Evolutionary conservation across 2,888 invertebrate species (phyloP), one percentile per base, ranked within the genome.

Genomic region (Hofmannophila pseudospretella): DNA sequence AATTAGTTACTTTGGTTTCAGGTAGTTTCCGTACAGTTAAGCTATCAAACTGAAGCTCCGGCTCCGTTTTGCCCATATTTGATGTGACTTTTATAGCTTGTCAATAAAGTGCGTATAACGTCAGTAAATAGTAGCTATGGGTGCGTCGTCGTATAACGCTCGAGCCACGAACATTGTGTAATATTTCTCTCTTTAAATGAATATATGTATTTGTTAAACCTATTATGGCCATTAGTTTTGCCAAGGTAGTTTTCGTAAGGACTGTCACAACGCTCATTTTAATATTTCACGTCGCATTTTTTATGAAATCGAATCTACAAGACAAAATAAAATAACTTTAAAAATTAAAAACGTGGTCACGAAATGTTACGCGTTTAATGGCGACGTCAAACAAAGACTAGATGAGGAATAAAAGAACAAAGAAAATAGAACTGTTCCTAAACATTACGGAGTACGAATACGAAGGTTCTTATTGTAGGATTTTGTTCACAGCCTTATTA

Each of bases 201-300:
- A 72, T 71, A 61, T 70, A 77, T 74, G 72, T 81, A 72, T 84
- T 82, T 84, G 76, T 69, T 54, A 57, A 72, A 76, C 59, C 55
- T 67, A 70, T 82, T 80, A 75, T 75, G 59, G 47, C 67, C 58
- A 64, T 70, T 74, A 71, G 69, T 63, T 72, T 67, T 72, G 72
- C 75, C 81, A 84, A 84, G 82, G 80, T 47, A 54, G 51, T 78
- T 78, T 77, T 81, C 72, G 76, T 72, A 73, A 79, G 62, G 56
- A 66, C 68, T 73, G 67, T 69, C 68, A 70, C 64, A 66, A 49
- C 30, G 44, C 41, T 49, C 51, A 55, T 54, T 42, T 44, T 35
- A 42, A 42, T 48, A 41, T 44, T 56, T 58, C 55, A 47, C 44
- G 26, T 22, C 11, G 27, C 12, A 14, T 13, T 31, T 36, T 36